phyloP scores from a whole-genome alignment of 2,113 vertebrate genomes.

The Oncorhynchus masou region DNA sequence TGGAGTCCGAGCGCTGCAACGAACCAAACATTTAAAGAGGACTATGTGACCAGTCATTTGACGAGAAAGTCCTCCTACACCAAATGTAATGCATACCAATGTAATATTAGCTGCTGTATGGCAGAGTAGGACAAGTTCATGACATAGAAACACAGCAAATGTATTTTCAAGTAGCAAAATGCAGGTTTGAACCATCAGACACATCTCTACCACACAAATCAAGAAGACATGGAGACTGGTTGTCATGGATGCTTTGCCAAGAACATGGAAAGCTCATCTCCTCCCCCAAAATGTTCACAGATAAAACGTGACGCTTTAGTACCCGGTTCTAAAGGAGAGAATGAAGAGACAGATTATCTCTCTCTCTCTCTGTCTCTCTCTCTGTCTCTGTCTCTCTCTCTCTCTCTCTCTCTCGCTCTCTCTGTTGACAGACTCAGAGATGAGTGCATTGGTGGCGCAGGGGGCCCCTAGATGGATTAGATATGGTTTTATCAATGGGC shows the following conservation, averaged over 20 bases:
- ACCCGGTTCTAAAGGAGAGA: slow-evolving; percentile 67
- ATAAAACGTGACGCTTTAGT: slow-evolving; percentile 66
- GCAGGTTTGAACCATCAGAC: not conserved
- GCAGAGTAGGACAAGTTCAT: not conserved
- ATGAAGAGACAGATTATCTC: slow-evolving; percentile 66
- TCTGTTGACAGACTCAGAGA: slow-evolving; percentile 67
- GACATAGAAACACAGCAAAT: not conserved
- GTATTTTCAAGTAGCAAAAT: too few species aligned
- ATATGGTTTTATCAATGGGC: slow-evolving; percentile 79
- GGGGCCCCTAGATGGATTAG: slow-evolving; percentile 73
- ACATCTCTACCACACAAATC: too few species aligned
- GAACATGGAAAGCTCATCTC: not conserved
- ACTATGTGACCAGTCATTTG: slow-evolving; percentile 39
- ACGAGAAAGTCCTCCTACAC: slow-evolving; percentile 11
- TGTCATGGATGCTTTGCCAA: not conserved
- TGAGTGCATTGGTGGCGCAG: slow-evolving; percentile 53
- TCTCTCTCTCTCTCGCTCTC: slow-evolving; percentile 52
- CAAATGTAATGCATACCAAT: slow-evolving; percentile 27
- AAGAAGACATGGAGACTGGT: not conserved
- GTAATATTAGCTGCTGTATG: slow-evolving; percentile 15
- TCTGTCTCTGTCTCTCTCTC: slow-evolving; percentile 61
- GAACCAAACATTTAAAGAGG: slow-evolving; percentile 26
- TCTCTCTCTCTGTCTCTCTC: slow-evolving; percentile 72
- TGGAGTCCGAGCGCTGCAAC: slow-evolving; percentile 2
- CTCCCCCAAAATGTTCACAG: slow-evolving; percentile 11